phyloP scores from a whole-genome alignment of 2,113 vertebrate species.

The Heptranchias perlo region DNA sequence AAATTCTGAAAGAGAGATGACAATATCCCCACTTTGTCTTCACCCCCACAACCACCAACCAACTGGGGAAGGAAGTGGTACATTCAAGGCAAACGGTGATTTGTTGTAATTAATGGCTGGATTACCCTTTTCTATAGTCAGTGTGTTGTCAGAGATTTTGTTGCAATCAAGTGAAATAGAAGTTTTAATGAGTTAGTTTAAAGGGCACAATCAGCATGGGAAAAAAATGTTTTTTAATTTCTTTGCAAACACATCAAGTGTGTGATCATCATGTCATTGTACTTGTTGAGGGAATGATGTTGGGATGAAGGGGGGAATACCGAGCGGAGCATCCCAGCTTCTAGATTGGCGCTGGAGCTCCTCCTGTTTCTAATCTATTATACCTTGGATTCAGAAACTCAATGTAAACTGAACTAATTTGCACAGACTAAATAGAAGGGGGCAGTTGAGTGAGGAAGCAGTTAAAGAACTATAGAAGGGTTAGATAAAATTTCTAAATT shows the following conservation, averaged over 20 bases:
- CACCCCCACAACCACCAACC: not conserved
- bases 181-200: no score
- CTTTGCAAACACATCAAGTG: not conserved
- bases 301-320: no score
- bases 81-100: not conserved
- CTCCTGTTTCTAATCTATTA: no score
- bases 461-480: no score
- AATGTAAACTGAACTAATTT: no score
- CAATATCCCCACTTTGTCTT: not conserved
- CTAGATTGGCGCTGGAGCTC: not conserved
- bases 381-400: no score
- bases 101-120: not conserved
- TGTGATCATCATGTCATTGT: not conserved
- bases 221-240: not conserved
- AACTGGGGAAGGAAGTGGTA: not conserved
- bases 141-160: not conserved
- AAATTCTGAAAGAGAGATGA: not conserved
- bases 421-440: no score
- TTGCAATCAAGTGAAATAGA: not conserved
- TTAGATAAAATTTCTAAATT: no score
- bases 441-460: no score
- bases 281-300: no score
- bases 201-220: not conserved
- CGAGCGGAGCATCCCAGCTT: not conserved
- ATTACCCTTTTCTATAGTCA: not conserved